A percentile compares a stretch with the other conserved stretches of the same genome.
Evolutionary conservation across 2,888 invertebrate genomes (phyloP).

Genomic region (Acanthosoma haemorrhoidale): DNA sequence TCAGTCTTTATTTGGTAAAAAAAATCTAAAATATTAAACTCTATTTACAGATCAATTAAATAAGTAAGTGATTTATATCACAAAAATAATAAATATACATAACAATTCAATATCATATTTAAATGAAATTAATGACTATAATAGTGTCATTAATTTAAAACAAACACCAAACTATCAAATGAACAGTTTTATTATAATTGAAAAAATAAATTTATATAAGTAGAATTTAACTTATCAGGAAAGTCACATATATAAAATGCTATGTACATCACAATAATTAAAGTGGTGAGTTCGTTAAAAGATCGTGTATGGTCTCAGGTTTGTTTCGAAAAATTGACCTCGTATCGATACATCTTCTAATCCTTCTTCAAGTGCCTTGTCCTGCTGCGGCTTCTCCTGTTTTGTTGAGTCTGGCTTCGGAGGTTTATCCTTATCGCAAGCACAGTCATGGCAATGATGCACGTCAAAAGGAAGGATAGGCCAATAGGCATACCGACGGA

Average conservation of each 20-base stretch:
- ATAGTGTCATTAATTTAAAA: neutral
- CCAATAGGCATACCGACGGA: slow-evolving; percentile 21
- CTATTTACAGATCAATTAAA: slow-evolving; percentile 19
- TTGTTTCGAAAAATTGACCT: neutral
- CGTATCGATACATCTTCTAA: neutral
- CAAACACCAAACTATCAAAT: neutral
- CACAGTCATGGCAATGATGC: slow-evolving; percentile 26
- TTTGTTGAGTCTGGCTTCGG: neutral
- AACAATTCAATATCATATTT: neutral
- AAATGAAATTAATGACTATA: neutral
- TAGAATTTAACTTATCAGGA: too few relatives aligned
- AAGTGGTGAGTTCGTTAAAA: neutral
- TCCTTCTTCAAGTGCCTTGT: slow-evolving; percentile 17
- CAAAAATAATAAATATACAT: slow-evolving; percentile 7
- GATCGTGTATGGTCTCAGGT: neutral
- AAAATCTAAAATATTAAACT: neutral
- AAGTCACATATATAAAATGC: neutral
- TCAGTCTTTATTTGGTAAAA: slow-evolving; percentile 24
- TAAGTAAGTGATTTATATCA: slow-evolving; percentile 3
- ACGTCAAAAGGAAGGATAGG: slow-evolving; percentile 31
- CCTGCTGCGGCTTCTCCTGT: neutral
- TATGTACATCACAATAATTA: neutral
- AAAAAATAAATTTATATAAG: neutral
- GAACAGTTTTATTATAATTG: neutral
- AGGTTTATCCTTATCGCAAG: slow-evolving; percentile 24